Conservation (phyloP, 2,113 vertebrate species). For the Cepphus grylle region DNA sequence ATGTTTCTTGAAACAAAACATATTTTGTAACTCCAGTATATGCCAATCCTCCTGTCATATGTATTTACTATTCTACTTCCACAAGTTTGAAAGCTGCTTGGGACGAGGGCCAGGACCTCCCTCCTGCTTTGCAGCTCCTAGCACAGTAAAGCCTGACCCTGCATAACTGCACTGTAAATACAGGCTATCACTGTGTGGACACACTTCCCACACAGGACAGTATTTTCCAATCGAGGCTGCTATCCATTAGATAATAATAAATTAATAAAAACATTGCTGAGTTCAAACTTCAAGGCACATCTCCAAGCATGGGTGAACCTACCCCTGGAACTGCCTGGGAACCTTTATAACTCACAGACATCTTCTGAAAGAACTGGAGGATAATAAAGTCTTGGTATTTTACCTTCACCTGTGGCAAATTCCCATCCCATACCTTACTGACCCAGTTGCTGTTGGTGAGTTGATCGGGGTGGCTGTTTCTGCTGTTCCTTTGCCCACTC, state of each 20-base stretch:
- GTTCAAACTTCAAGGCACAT: not conserved
- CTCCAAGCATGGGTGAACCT: not conserved
- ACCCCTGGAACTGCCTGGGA: not conserved
- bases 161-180: not conserved
- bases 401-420: not conserved
- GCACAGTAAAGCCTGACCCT: not conserved
- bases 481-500: not conserved
- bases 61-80: not conserved
- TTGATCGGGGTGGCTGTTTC: not conserved
- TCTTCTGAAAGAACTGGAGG: not conserved
- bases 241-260: not conserved
- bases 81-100: not conserved
- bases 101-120: not conserved
- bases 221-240: not conserved
- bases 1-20: not conserved
- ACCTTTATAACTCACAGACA: not conserved
- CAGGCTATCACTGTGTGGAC: not conserved
- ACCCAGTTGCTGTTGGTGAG: accelerated
- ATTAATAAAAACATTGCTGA: not conserved
- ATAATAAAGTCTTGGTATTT: not conserved
- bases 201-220: not conserved
- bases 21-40: not conserved
- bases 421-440: not conserved
- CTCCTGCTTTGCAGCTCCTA: not conserved
- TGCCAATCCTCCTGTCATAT: not conserved